phyloP scores from a whole-genome alignment of 2,797 vertebrate species.

The Gallirallus australis region DNA sequence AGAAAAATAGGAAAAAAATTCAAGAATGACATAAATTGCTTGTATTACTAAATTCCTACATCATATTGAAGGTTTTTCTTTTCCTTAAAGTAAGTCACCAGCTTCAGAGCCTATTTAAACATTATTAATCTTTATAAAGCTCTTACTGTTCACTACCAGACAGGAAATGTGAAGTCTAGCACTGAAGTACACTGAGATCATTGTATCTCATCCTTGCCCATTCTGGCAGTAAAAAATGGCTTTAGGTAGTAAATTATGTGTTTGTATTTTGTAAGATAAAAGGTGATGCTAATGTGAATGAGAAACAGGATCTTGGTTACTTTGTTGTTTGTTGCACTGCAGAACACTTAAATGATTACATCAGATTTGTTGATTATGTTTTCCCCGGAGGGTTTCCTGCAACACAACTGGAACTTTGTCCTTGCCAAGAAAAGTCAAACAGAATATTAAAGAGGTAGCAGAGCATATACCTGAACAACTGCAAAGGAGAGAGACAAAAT shows the following conservation, averaged over 20 bases:
- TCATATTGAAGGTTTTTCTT: not conserved
- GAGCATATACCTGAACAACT: not conserved
- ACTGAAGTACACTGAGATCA: not conserved
- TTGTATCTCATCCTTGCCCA: not conserved
- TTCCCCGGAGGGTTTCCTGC: not conserved
- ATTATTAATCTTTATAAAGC: not conserved
- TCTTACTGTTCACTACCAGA: not conserved
- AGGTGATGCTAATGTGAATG: not conserved
- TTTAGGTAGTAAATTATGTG: not conserved
- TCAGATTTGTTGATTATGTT: not conserved
- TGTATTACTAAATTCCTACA: not conserved
- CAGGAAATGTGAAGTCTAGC: not conserved
- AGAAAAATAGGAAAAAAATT: not conserved
- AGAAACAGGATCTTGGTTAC: not conserved
- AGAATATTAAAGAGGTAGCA: slow-evolving; percentile 8
- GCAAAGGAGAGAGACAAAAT: slow-evolving; percentile 3
- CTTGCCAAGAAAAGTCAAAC: slow-evolving; percentile 9
- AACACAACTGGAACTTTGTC: not conserved
- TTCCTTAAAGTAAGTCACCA: not conserved
- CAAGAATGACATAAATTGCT: not conserved
- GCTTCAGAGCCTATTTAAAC: not conserved
- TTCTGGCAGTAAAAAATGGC: not conserved
- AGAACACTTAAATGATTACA: not conserved
- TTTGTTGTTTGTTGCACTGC: not conserved
- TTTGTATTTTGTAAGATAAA: not conserved